phyloP scores from a whole-genome alignment of 2,113 vertebrate species.

The Pristiophorus japonicus region DNA sequence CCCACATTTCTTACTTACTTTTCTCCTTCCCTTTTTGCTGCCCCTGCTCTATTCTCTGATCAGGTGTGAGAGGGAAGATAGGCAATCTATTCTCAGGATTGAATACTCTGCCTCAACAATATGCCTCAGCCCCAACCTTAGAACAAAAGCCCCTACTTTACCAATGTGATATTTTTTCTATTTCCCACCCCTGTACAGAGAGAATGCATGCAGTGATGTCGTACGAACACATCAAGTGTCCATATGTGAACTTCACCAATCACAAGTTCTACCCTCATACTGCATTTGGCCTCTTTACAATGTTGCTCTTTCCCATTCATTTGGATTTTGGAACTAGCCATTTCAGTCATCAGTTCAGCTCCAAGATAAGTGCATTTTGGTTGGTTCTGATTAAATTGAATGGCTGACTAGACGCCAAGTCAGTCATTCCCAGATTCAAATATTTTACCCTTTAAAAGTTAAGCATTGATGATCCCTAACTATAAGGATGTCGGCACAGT shows the following conservation, averaged over 20 bases:
- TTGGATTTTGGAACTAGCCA: neutral
- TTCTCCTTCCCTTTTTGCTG: too few species aligned
- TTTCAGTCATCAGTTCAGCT: neutral
- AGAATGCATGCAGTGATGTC: neutral
- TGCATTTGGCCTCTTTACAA: neutral
- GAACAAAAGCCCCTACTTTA: neutral
- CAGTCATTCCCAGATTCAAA: neutral
- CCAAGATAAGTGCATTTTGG: neutral
- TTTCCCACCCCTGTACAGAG: neutral
- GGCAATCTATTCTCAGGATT: neutral
- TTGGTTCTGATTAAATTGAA: neutral
- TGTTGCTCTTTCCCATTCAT: neutral
- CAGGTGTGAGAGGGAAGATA: neutral
- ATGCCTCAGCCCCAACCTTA: neutral
- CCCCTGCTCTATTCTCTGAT: too few species aligned
- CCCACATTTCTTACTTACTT: too few species aligned
- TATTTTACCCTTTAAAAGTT: neutral
- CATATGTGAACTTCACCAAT: neutral
- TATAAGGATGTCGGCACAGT: neutral
- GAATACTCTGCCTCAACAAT: too few species aligned
- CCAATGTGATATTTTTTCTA: neutral
- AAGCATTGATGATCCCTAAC: constrained; percentile 1
- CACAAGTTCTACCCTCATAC: neutral
- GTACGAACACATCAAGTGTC: neutral
- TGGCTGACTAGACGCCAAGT: neutral